phyloP scores from a whole-genome alignment of 37 sponge, comb jelly and placozoan species.

The Axinella damicornis region DNA sequence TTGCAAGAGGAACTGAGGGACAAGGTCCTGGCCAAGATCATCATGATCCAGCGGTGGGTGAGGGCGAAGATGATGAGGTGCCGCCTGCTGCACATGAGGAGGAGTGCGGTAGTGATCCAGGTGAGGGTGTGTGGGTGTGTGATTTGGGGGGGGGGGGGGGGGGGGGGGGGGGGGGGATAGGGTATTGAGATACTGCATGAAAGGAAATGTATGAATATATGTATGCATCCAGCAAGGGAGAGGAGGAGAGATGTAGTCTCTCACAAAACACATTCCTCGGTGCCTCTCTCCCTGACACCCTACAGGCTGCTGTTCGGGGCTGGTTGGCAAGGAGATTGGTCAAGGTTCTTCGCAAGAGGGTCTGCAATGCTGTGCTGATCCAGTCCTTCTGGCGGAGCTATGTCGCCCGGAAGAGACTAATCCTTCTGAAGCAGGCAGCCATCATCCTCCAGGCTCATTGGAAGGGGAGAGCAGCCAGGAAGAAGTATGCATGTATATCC shows the following conservation, averaged over 20 bases:
- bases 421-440: slow-evolving; percentile 35
- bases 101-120: slow-evolving; percentile 65
- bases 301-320: slow-evolving; percentile 59
- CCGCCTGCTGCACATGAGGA: slow-evolving; percentile 63
- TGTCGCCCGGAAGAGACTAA: slow-evolving; percentile 11
- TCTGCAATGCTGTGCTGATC: slow-evolving; percentile 78
- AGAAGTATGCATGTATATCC: slow-evolving; percentile 22
- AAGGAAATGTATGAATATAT: no score
- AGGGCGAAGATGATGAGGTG: slow-evolving; percentile 74
- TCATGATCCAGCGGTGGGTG: slow-evolving; percentile 84
- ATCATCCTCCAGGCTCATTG: slow-evolving; percentile 64
- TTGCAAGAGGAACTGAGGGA: slow-evolving; percentile 80
- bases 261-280: no score
- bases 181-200: no score
- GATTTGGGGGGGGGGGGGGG: background rate
- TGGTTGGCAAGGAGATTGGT: slow-evolving; percentile 45
- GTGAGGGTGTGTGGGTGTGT: slow-evolving; percentile 13
- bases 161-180: background rate
- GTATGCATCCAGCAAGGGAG: no score
- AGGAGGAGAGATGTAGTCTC: no score
- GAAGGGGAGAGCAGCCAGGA: slow-evolving; percentile 54
- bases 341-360: slow-evolving; percentile 21
- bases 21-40: slow-evolving; percentile 78
- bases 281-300: background rate
- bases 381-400: slow-evolving; percentile 79